Base-by-base conservation (phyloP, 92 coral and sea anemone genomes). In the Galaxea fascicularis region DNA sequence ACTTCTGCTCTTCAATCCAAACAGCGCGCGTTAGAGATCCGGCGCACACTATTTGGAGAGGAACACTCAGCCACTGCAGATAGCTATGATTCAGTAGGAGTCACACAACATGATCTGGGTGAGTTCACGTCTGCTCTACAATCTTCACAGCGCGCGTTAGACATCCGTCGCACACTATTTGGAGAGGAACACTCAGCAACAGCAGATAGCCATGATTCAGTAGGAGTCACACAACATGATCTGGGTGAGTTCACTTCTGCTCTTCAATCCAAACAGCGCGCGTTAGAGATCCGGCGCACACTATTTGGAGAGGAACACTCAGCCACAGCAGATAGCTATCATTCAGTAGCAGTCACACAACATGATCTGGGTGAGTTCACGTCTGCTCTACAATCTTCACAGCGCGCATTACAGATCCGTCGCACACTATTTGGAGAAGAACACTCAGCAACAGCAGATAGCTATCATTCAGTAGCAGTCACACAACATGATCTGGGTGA, bases 381-480 rank as follows among this genome's bases (percentile, higher is more conserved):
- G 4, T 52, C 25, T 1, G 62, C 78, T 52, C 18, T 73, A 0
- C 62, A 27, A 41, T 73, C 78, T 24, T 4, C 16, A 17, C 46
- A 73, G 45, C 47, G 45, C 13, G 44, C 78, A 4, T 22, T 73
- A 4, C 45, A 73, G 0, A 28, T 73, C 0, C 31, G 78, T 18
- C 10, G 10, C 4, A 25, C 28, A 52, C 9, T 73, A 3, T 51
- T 73, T 52, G 78, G 78, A 73, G 78, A 73, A 17, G 64, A 27
- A 9, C 63, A 73, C 41, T 51, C 78, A 73, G 52, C 59, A 41
- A 72, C 77, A 45, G 78, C 63, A 14, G 78, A 73, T 17, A 73
- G 78, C 16, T 73, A 52, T 5, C 39, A 26, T 49, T 73, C 77
- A 4, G 44, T 49, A 17, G 62, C 44, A 25, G 14, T 71, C 39